Evolutionary conservation across 2,797 vertebrate species (phyloP).

Genomic region (Simalia tracyae): DNA sequence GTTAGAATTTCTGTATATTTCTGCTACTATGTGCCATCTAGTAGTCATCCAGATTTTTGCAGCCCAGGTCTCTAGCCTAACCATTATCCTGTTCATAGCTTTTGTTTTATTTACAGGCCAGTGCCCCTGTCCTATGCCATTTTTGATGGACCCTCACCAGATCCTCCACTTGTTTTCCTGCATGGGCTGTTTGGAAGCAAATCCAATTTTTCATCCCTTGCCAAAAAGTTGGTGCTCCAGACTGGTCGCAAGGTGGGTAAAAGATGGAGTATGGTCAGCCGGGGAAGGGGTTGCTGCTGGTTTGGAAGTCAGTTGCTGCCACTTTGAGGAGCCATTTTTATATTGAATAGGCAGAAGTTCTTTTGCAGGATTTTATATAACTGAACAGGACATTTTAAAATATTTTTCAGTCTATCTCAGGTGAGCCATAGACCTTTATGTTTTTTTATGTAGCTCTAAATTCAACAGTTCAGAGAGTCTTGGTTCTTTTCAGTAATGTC

Average conservation of each 20-base stretch:
- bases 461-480: neutral
- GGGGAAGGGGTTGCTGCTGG: neutral
- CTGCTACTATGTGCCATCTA: neutral
- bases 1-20: neutral
- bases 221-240: conserved; percentile 82
- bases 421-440: neutral
- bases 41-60: neutral
- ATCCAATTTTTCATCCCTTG: conserved; percentile 87
- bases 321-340: neutral
- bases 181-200: conserved; percentile 95
- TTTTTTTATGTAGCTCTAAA: neutral
- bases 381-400: neutral
- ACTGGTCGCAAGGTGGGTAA: conserved; percentile 86
- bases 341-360: neutral
- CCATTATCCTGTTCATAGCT: neutral
- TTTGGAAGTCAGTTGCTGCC: neutral
- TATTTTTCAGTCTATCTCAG: neutral
- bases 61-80: neutral
- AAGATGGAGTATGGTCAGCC: accelerated
- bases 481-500: neutral
- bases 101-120: conserved; percentile 68
- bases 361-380: too few relatives aligned
- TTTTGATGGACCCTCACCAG: conserved; percentile 77
- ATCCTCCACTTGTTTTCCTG: conserved; percentile 85
- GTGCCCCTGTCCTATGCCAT: conserved; percentile 84